A percentile compares a stretch with the other conserved stretches of the same genome.
phyloP scores from a whole-genome alignment of 2,797 vertebrate genomes.

The Neopelma chrysocephalum region DNA sequence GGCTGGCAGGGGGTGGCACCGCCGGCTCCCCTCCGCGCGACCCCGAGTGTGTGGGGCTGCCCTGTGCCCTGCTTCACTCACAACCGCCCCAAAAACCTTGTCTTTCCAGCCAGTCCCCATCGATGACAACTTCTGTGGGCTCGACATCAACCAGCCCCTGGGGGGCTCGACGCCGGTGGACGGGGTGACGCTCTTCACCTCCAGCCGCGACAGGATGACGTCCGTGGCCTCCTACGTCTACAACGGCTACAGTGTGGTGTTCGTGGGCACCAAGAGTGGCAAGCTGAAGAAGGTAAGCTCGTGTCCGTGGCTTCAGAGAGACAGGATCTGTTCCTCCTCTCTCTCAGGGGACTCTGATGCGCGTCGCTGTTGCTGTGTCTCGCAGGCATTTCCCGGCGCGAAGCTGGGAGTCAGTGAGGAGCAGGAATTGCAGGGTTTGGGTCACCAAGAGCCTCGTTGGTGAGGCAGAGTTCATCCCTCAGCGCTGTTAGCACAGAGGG shows the following conservation, averaged over 20 bases:
- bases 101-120: conserved; percentile 92
- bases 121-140: conserved; percentile 95
- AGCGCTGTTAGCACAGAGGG: too few species aligned
- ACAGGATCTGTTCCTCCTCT: neutral
- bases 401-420: neutral
- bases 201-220: conserved; percentile 93
- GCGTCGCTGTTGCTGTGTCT: rapidly evolving
- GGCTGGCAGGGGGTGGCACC: too few species aligned
- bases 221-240: conserved; percentile 94
- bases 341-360: rapidly evolving
- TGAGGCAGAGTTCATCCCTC: neutral
- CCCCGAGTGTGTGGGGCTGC: rapidly evolving
- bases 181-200: conserved; percentile 90
- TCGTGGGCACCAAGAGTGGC: conserved; percentile 96
- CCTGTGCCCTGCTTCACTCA: neutral
- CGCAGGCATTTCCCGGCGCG: rapidly evolving
- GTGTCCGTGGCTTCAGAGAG: rapidly evolving
- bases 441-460: neutral
- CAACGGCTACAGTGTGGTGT: conserved; percentile 94
- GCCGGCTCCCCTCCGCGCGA: rapidly evolving
- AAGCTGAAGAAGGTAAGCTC: conserved; percentile 92
- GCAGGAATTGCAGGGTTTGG: neutral
- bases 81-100: neutral
- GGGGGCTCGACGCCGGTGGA: conserved; percentile 93
- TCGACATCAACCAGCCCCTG: conserved; percentile 98